Evolutionary conservation across 2,888 invertebrate species (phyloP), one percentile per base, ranked within the genome.

Genomic region (Stenchaetothrips biformis): DNA sequence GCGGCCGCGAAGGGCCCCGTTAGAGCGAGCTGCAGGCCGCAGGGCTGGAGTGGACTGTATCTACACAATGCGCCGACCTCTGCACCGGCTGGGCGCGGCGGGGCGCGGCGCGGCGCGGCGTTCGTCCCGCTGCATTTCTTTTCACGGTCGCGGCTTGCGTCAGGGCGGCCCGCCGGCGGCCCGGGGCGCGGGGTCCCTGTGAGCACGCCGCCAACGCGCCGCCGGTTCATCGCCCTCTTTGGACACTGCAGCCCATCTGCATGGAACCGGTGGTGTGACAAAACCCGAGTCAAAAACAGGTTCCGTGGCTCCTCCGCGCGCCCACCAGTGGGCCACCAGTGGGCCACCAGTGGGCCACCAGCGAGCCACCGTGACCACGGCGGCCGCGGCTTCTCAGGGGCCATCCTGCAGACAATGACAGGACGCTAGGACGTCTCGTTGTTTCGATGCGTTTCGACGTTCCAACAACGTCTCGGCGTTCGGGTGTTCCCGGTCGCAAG

Each of bases 161-260:
- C 37, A 37, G 37, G 37, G 21, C 67, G 8, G 67, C 21, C 21
- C 25, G 11, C 67, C 67, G 7, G 21, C 67, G 11, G 25, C 11
- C 67, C 25, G 7, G 11, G 25, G 9, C 2, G 59, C 16, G 59
- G 16, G 59, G 59, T 37, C 37, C 37, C 37, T 4, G 37, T 37
- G 37, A 37, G 37, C 37, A 37, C 37, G 37, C 37, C 37, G 37
- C 37, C 37, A 37, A 37, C 37, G 37, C 37, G 37, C 37, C 37
- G 37, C 37, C 59, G 25, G 67, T 74, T 74, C 67, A 74, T 21
- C 67, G 67, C 67, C 67, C 67, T 25, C 67, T 74, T 74, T 74
- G 25, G 67, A 74, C 67, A 74, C 67, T 21, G 67, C 67, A 74
- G 67, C 67, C 67, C 67, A 74, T 74, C 67, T 74, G 67, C 67